phyloP scores from a whole-genome alignment of 2,113 vertebrate species.

The Pseudopodoces humilis region DNA sequence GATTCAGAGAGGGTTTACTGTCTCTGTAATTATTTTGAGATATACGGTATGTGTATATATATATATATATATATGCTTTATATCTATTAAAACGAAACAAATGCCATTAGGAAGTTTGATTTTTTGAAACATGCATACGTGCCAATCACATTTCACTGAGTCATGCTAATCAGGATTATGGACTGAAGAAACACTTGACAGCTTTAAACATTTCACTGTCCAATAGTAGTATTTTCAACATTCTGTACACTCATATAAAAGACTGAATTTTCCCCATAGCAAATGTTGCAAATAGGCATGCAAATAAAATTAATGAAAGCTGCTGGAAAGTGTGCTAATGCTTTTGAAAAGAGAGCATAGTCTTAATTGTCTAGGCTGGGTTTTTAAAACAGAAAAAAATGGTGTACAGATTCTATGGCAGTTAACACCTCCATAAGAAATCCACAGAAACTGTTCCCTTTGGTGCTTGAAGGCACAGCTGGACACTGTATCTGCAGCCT shows the following conservation, averaged over 20 bases:
- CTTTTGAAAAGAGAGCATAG: not conserved
- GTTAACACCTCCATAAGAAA: not conserved
- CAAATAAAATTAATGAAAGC: slow-evolving; percentile 7
- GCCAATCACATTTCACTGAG: not conserved
- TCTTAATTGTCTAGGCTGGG: not conserved
- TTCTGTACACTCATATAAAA: not conserved
- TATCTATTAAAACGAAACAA: not conserved
- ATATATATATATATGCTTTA: not conserved
- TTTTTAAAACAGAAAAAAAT: not conserved
- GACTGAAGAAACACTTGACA: not conserved
- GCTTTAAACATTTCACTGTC: not conserved
- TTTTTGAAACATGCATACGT: not conserved
- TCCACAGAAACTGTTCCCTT: not conserved
- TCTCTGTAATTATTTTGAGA: not conserved
- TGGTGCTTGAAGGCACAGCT: not conserved
- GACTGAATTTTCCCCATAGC: not conserved
- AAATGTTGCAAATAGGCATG: not conserved
- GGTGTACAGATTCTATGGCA: not conserved
- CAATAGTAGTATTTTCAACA: slow-evolving; percentile 6
- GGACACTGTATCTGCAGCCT: not conserved
- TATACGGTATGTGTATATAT: too few relatives aligned
- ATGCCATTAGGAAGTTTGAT: not conserved
- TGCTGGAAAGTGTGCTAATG: not conserved
- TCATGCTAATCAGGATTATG: not conserved
- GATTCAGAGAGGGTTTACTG: not conserved